Conservation (phyloP, 2,888 invertebrate species). For the Helobdella robusta region DNA sequence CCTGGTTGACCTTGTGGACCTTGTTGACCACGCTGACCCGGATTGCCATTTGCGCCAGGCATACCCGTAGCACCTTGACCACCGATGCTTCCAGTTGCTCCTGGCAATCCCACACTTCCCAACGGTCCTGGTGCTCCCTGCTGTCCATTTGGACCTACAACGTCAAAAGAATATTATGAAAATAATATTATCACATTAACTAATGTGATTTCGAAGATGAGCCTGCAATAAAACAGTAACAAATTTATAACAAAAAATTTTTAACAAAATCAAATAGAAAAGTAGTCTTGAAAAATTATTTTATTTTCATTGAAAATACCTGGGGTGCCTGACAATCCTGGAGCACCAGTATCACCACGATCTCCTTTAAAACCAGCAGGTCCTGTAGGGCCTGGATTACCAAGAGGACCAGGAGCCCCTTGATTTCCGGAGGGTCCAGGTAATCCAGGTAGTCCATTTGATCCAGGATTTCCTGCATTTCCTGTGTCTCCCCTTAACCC, state of each 20-base stretch:
- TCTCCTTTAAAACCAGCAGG: slow-evolving; percentile 8
- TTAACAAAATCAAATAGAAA: too few species aligned
- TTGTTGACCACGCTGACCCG: slow-evolving; percentile 21
- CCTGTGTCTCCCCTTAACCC: slow-evolving; percentile 13
- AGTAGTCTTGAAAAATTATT: too few species aligned
- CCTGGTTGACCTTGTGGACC: slow-evolving; percentile 23
- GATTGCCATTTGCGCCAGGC: slow-evolving; percentile 10
- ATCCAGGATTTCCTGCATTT: slow-evolving; percentile 5
- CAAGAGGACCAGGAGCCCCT: slow-evolving; percentile 7
- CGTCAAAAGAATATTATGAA: too few species aligned
- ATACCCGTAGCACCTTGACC: slow-evolving; percentile 30
- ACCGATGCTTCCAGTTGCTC: slow-evolving; percentile 34
- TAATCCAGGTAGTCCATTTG: slow-evolving; percentile 5
- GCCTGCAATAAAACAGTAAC: too few species aligned
- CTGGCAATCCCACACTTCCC: slow-evolving; percentile 31
- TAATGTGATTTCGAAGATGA: too few species aligned
- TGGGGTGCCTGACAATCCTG: neutral
- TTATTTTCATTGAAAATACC: too few species aligned
- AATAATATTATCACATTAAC: too few species aligned
- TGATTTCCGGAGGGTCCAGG: slow-evolving; percentile 4
- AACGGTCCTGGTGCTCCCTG: neutral
- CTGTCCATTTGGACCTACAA: slow-evolving; percentile 3
- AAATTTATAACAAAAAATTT: too few species aligned
- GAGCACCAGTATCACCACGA: neutral
- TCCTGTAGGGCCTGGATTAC: neutral